Base-by-base conservation (phyloP, 2,797 vertebrate genomes). In the Pogonophryne albipinna region DNA sequence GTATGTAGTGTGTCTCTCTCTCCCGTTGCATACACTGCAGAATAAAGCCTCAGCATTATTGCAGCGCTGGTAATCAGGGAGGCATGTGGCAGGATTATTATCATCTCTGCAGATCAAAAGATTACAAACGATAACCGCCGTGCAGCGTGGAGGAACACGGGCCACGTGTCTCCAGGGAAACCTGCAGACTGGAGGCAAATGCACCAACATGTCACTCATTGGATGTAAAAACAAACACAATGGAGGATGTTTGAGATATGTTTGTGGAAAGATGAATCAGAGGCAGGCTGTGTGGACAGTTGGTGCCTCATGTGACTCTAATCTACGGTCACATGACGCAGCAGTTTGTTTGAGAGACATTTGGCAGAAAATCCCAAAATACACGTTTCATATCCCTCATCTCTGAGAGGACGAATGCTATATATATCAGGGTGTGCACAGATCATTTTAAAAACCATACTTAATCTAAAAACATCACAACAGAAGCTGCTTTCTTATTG, bases 81-180 rank as follows among this genome's bases (percentile, higher is more conserved):
- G 81, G 72, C 85, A 76, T 89, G 87, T 84, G 87, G 78, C 85
- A 15, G 89, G 90, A 92, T 93, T 92, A 91, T 88, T 57, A 87
- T 88, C 75, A 89, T 92, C 85, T 85, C 58, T 82, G 77, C 76
- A 86, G 89, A 90, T 92, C 88, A 92, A 87, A 76, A 89, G 90
- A 91, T 92, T 92, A 91, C 77, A 86, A 85, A 88, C 76, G 56
- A 87, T 76, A 82, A 82, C 76, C 47, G 75, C 75, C 68, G 55
- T 81, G 34, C 66, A 70, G 82, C 60, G 56, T 10, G 27, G 62
- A 60, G 3, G 78, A 63, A 42, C 76, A 41, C 12, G 51, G 51
- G 63, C 66, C 58, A 71, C 53, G 27, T 27, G 27, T 27, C 27
- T 27, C 4, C 27, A 5, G 7, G 34, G 34, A 7, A 34, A 34